A percentile compares a stretch with the other conserved stretches of the same genome.
phyloP scores from a whole-genome alignment of 2,797 vertebrate species.

The Aeoliscus strigatus region DNA sequence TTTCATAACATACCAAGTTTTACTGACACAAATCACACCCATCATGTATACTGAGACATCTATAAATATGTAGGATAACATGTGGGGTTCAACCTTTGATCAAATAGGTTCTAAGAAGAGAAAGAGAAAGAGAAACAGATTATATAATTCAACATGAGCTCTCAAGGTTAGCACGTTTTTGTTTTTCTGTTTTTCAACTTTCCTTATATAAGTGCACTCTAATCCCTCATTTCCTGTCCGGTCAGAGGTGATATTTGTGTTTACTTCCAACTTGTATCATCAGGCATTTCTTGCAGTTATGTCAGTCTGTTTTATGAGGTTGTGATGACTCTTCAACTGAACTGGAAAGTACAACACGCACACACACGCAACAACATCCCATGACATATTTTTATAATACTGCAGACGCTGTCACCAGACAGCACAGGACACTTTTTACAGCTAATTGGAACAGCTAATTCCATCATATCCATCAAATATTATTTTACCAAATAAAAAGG shows the following conservation, averaged over 20 bases:
- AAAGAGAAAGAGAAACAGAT: too few relatives aligned
- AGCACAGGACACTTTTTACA: slow-evolving; percentile 18
- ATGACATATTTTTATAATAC: too few relatives aligned
- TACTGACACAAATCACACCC: background rate
- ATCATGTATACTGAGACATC: background rate
- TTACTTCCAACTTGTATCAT: slow-evolving; percentile 34
- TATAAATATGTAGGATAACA: background rate
- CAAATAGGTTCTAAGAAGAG: too few relatives aligned
- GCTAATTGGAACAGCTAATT: slow-evolving; percentile 31
- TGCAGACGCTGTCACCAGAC: slow-evolving; percentile 18
- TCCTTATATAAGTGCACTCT: background rate
- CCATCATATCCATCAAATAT: slow-evolving; percentile 33
- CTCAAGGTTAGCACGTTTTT: too few relatives aligned
- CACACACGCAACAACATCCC: slow-evolving; percentile 18
- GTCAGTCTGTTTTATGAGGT: slow-evolving; percentile 40
- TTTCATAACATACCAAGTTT: background rate
- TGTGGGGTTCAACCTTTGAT: background rate
- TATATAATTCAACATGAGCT: too few relatives aligned
- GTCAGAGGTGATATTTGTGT: slow-evolving; percentile 48
- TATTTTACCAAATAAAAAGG: slow-evolving; percentile 58
- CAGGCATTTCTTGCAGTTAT: slow-evolving; percentile 19
- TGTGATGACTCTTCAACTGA: slow-evolving; percentile 40
- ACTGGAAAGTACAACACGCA: slow-evolving; percentile 20
- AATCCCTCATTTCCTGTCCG: slow-evolving; percentile 20
- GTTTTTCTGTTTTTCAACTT: too few relatives aligned